Evolutionary conservation across 2,797 vertebrate species (phyloP), one percentile per base, ranked within the genome.

Genomic region (Onychomys arenicola): DNA sequence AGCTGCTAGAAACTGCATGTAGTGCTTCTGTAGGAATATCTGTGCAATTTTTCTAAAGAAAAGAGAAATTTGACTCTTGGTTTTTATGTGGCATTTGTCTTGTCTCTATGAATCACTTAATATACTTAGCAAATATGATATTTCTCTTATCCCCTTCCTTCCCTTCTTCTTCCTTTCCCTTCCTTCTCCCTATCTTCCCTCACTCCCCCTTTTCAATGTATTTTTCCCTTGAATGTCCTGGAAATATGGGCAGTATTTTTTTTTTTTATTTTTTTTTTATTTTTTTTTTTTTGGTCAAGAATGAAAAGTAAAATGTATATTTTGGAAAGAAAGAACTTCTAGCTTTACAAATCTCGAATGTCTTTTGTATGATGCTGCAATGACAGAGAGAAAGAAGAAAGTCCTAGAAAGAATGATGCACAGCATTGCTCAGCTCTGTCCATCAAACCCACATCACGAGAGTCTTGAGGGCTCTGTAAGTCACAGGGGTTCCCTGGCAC

Each of bases 291-390:
- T 52, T 76, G 8, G 3, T 61, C 43, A 85, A 63, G 17, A 75
- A 77, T 37, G 65, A 27, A 91, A 95, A 90, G 52, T 57, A 40
- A 76, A 85, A 88, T 78, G 89, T 43, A 34, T 89, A 14, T 19
- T 29, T 90, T 67, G 65, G 3, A 86, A 34, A 78, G 27, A 85
- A 96, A 86, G 21, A 57, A 63, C 2, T 87, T 78, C 1, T 34
- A 71, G 2, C 77, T 89, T 65, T 80, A 71, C 8, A 34, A 13
- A 82, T 43, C 14, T 32, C 13, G 11, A 32, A 29, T 65, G 89
- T 80, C 2, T 71, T 93, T 73, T 59, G 29, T 84, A n/a, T 9
- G 10, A 27, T 61, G 67, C 6, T 49, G 2, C 21, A 94, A 93
- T 93, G 59, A 2, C 1, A 19, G 9, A 69, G 67, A 75, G 12